Conservation (phyloP, 2,113 vertebrate species). For the Gyps fulvus region DNA sequence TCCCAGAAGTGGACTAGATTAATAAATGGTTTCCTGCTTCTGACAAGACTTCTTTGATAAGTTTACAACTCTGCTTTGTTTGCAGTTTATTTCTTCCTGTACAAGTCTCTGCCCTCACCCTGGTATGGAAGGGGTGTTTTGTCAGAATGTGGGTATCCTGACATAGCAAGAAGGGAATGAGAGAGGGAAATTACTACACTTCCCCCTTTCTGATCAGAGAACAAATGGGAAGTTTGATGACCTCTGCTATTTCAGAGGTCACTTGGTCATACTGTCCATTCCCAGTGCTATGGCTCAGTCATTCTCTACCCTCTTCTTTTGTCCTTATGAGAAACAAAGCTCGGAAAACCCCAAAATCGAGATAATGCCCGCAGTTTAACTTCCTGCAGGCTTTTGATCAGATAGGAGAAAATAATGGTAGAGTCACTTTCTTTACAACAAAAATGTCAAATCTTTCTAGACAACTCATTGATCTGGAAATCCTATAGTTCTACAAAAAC, state of each 20-base stretch:
- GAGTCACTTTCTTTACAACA: neutral
- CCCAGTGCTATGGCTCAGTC: neutral
- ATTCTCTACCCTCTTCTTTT: neutral
- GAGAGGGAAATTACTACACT: slow-evolving; percentile 15
- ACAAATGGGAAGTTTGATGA: neutral
- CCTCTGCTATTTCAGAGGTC: neutral
- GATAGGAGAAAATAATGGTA: neutral
- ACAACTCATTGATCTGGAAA: neutral
- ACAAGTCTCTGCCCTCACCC: neutral
- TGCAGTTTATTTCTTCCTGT: slow-evolving; percentile 28
- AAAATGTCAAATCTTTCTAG: neutral
- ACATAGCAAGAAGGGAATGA: neutral
- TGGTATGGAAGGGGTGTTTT: neutral
- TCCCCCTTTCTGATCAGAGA: neutral
- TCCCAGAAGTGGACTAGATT: neutral
- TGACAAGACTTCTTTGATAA: neutral
- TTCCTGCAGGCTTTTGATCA: neutral
- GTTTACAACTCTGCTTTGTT: slow-evolving; percentile 16
- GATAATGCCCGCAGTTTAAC: neutral
- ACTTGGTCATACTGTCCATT: neutral
- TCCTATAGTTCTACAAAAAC: neutral
- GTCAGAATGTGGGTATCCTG: neutral
- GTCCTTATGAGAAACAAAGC: neutral
- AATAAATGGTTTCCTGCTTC: slow-evolving; percentile 7
- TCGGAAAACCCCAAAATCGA: neutral